A percentile compares a stretch with the other conserved stretches of the same genome.
Evolutionary conservation across 2,888 invertebrate species (phyloP).

Genomic region (Hypsopygia costalis): DNA sequence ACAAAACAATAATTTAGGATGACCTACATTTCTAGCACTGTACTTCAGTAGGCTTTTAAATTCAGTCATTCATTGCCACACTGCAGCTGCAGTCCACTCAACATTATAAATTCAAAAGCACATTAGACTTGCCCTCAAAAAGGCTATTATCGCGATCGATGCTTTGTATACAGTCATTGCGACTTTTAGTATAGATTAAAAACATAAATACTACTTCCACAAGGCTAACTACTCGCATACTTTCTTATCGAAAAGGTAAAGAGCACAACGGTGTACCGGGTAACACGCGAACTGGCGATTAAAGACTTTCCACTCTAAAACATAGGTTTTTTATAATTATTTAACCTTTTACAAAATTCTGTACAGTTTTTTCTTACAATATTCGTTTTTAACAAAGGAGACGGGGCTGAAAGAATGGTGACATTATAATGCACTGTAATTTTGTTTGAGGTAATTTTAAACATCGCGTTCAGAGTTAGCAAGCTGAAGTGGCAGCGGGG

Average conservation of each 20-base stretch:
- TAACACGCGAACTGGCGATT: slow-evolving; percentile 66
- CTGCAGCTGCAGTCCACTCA: background rate
- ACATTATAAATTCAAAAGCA: background rate
- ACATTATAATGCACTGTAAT: slow-evolving; percentile 3
- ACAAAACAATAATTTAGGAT: too few species aligned
- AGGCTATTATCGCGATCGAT: slow-evolving; percentile 20
- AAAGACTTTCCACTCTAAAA: slow-evolving; percentile 54
- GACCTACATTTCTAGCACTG: too few species aligned
- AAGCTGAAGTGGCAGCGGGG: too few species aligned
- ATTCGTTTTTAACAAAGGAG: slow-evolving; percentile 8
- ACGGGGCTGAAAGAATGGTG: slow-evolving; percentile 1
- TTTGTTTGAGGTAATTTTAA: too few species aligned
- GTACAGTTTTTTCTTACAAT: slow-evolving; percentile 9
- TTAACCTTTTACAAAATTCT: slow-evolving; percentile 26
- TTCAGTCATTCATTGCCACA: too few species aligned
- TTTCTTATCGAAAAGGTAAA: slow-evolving; percentile 39
- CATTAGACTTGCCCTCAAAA: slow-evolving; percentile 5
- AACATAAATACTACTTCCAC: slow-evolving; percentile 57
- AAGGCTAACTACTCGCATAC: slow-evolving; percentile 39
- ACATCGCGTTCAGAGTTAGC: too few species aligned
- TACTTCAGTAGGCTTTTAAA: too few species aligned
- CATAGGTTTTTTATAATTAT: slow-evolving; percentile 56
- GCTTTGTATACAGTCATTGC: slow-evolving; percentile 39
- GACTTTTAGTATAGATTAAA: slow-evolving; percentile 60
- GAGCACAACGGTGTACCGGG: slow-evolving; percentile 37